phyloP scores from a whole-genome alignment of 2,113 vertebrate genomes.

The Misgurnus mizolepis region DNA sequence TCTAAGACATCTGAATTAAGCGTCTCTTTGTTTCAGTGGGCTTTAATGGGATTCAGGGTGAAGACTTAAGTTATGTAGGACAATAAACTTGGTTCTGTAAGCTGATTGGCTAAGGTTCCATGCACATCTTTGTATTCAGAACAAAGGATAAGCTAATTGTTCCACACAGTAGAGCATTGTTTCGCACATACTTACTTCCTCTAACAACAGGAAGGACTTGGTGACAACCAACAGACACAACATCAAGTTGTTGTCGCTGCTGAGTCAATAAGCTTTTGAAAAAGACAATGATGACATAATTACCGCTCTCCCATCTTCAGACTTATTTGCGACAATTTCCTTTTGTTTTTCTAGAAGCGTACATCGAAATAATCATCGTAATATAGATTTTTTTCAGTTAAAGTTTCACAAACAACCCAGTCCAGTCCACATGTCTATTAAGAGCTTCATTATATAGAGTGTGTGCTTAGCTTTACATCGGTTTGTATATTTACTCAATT shows the following conservation, averaged over 20 bases:
- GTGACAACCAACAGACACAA: conserved; percentile 7
- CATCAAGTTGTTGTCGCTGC: conserved; percentile 20
- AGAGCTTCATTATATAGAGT: background rate
- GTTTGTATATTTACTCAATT: background rate
- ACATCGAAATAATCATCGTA: background rate
- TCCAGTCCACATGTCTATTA: background rate
- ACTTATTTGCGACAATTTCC: conserved; percentile 13
- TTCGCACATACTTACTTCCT: background rate
- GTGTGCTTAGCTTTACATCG: conserved; percentile 29
- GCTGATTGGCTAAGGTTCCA: conserved; percentile 32
- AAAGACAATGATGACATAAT: conserved; percentile 20
- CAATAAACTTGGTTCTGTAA: background rate
- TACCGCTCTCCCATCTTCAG: conserved; percentile 1
- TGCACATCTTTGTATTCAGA: conserved; percentile 15
- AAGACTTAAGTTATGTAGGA: background rate
- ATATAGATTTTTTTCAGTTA: background rate
- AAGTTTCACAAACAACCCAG: background rate
- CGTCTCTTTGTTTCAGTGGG: background rate
- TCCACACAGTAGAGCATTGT: conserved; percentile 17
- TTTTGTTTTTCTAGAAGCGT: conserved; percentile 5
- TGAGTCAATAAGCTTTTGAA: conserved; percentile 24
- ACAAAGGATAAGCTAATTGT: conserved; percentile 7
- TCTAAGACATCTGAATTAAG: background rate
- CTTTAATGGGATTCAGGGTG: background rate
- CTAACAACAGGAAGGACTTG: background rate